A percentile compares a stretch with the other conserved stretches of the same genome.
Evolutionary conservation across 2,797 vertebrate genomes (phyloP).

Genomic region (Manis pentadactyla): DNA sequence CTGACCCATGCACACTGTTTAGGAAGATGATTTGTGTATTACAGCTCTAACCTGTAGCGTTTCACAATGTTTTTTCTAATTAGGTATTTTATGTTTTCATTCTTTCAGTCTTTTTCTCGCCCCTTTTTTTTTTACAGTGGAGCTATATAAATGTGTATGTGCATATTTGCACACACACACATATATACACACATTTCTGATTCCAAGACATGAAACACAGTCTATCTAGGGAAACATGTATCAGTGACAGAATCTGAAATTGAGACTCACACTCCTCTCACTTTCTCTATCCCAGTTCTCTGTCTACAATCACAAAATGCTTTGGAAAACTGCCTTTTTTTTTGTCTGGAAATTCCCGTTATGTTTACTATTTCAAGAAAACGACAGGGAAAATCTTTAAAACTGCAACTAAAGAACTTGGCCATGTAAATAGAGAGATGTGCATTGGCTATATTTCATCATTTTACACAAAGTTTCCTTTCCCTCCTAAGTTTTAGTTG

Average conservation of each 20-base stretch:
- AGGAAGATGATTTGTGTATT: not conserved
- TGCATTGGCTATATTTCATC: not conserved
- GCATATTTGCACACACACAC: not conserved
- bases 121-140: not conserved
- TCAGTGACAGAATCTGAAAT: not conserved
- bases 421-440: not conserved
- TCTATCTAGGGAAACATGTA: not conserved
- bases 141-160: not conserved
- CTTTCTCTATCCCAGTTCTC: not conserved
- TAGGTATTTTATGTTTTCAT: not conserved
- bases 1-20: not conserved
- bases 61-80: not conserved
- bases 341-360: not conserved
- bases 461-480: not conserved
- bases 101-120: not conserved
- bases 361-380: not conserved
- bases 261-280: not conserved
- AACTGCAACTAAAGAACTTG: not conserved
- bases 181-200: not conserved
- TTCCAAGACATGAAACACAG: not conserved
- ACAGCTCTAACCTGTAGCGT: not conserved
- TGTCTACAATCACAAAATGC: not conserved
- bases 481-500: not conserved
- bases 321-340: conserved; percentile 10
- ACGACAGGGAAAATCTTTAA: not conserved